Percentiles rank a stretch among this genome's conserved stretches.
phyloP scores from a whole-genome alignment of 2,888 invertebrate genomes.

The Biston betularia region DNA sequence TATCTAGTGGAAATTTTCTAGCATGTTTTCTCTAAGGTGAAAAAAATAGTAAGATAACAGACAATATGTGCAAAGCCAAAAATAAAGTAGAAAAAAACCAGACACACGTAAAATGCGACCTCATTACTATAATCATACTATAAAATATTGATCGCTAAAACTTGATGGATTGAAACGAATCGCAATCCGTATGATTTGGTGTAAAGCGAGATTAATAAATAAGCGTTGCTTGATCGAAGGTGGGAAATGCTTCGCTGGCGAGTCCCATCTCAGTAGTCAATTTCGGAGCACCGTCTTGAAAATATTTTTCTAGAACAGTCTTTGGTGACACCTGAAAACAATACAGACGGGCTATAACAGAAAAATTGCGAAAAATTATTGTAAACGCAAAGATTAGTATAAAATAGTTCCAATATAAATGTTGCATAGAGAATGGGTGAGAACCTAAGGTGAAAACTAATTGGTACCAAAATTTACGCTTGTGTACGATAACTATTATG shows the following conservation, averaged over 20 bases:
- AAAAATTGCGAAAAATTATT: not conserved
- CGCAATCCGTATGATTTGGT: not conserved
- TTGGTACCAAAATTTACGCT: too few species aligned
- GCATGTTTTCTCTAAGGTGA: too few species aligned
- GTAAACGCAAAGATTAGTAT: too few species aligned
- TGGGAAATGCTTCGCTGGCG: conserved; percentile 42
- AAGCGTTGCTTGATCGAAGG: conserved; percentile 53
- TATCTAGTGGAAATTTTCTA: too few species aligned
- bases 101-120: too few species aligned
- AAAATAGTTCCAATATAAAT: too few species aligned
- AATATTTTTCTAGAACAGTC: conserved; percentile 62
- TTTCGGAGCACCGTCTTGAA: conserved; percentile 53
- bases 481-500: too few species aligned
- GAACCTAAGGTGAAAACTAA: too few species aligned
- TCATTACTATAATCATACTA: too few species aligned
- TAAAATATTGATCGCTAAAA: not conserved
- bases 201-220: conserved; percentile 3
- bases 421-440: too few species aligned
- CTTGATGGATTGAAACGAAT: not conserved
- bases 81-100: not conserved
- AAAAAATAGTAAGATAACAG: too few species aligned
- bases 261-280: conserved; percentile 24
- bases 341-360: not conserved
- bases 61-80: too few species aligned
- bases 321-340: conserved; percentile 69